Conservation (phyloP, 2,888 invertebrate species). For the Machimus rusticus region DNA sequence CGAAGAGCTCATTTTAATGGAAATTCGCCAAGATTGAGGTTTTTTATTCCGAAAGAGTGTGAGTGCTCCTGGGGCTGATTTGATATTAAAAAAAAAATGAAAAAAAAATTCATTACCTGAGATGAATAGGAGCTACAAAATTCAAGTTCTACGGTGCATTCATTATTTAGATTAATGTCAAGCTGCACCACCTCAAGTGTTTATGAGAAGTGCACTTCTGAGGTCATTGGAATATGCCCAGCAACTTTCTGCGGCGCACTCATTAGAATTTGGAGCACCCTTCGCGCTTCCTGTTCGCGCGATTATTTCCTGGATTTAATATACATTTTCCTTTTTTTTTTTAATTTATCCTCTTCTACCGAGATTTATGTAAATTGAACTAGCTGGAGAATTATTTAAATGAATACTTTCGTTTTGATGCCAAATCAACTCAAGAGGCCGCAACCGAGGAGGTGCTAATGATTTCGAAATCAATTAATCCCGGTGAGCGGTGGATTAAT, state of each 20-base stretch:
- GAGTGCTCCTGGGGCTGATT: neutral
- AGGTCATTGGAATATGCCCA: neutral
- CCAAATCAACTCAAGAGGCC: neutral
- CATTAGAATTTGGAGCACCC: neutral
- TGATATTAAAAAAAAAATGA: neutral
- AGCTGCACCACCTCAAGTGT: neutral
- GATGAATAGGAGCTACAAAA: neutral
- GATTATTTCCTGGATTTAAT: neutral
- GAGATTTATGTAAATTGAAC: constrained; percentile 10
- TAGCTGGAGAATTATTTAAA: neutral
- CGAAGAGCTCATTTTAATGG: neutral
- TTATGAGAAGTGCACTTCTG: neutral
- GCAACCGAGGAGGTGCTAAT: neutral
- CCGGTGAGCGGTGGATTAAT: neutral
- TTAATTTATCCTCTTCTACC: neutral
- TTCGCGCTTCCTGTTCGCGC: neutral
- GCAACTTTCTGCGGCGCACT: neutral
- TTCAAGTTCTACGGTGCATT: neutral
- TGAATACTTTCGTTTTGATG: constrained; percentile 8
- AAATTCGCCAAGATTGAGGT: constrained; percentile 1
- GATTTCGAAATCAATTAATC: constrained; percentile 10
- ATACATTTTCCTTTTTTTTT: neutral
- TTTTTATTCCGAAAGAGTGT: neutral
- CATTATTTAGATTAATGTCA: constrained; percentile 23
- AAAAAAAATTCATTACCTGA: neutral